Percentiles rank a stretch among this genome's conserved stretches.
Conservation (phyloP, 1,140 invertebrate genomes). For the Coptotermes formosanus region DNA sequence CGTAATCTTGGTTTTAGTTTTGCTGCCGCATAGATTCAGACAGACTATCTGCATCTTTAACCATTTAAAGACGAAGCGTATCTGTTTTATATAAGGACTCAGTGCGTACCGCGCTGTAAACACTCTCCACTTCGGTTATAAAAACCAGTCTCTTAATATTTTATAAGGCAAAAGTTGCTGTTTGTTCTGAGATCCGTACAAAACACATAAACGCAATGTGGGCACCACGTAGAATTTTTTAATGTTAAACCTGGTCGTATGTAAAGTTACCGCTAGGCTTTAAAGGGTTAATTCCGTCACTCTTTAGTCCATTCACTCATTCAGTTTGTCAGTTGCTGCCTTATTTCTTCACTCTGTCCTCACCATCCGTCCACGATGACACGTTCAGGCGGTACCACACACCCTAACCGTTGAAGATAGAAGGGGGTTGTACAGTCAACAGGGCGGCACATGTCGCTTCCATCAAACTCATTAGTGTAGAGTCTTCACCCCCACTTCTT, state of each 20-base stretch:
- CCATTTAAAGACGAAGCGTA: too few relatives aligned
- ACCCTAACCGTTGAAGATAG: not conserved
- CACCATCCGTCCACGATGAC: not conserved
- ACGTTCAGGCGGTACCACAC: not conserved
- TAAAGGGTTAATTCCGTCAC: not conserved
- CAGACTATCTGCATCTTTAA: not conserved
- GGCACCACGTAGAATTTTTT: too few relatives aligned
- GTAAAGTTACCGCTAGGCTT: too few relatives aligned
- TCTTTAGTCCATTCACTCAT: not conserved
- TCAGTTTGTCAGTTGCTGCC: not conserved
- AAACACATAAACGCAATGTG: too few relatives aligned
- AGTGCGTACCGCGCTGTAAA: too few relatives aligned
- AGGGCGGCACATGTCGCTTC: conserved; percentile 1
- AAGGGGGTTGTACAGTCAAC: conserved; percentile 6
- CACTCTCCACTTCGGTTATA: too few relatives aligned
- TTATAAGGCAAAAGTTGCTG: too few relatives aligned
- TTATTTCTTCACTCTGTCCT: not conserved
- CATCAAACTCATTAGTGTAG: conserved; percentile 16
- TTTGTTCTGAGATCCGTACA: too few relatives aligned
- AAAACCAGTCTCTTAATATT: too few relatives aligned
- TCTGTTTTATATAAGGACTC: too few relatives aligned
- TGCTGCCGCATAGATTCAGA: not conserved
- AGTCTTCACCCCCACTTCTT: not conserved
- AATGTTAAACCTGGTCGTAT: too few relatives aligned
- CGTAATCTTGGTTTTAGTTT: too few relatives aligned